These are phyloP conservation scores for Carassius carassius DNA, from an alignment of 2,113 vertebrate species.

Conservation along the genomic window DNA sequence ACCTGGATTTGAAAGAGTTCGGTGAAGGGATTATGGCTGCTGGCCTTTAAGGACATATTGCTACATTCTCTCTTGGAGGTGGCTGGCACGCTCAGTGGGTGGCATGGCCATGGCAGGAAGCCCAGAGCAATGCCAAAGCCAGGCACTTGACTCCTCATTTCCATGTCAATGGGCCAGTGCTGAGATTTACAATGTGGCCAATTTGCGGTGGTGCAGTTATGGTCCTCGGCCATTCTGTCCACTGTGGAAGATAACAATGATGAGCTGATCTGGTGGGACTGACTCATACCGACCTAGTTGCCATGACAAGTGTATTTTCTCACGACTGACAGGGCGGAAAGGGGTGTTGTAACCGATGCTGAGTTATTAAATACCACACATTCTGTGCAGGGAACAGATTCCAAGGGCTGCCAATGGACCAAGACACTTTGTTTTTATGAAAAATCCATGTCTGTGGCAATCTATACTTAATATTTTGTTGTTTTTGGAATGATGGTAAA, in stretches of 20 bases:
- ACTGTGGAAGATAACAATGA: constrained; percentile 71
- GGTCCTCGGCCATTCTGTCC: constrained; percentile 69
- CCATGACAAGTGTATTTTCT: constrained; percentile 67
- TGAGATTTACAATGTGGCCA: constrained; percentile 73
- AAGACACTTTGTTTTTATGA: constrained; percentile 44
- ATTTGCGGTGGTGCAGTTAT: constrained; percentile 80
- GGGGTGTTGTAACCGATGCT: constrained; percentile 45
- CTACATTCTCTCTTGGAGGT: constrained; percentile 71
- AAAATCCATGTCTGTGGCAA: background rate
- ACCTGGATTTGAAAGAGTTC: constrained; percentile 62
- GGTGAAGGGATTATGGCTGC: constrained; percentile 61
- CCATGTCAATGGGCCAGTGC: constrained; percentile 74
- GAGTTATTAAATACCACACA: constrained; percentile 68
- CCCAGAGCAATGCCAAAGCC: constrained; percentile 67
- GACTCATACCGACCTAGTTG: constrained; percentile 75
- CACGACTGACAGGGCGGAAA: constrained; percentile 60
- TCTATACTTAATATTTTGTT: background rate
- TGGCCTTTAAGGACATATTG: constrained; percentile 69
- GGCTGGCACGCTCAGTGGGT: constrained; percentile 76
- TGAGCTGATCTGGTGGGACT: constrained; percentile 70
- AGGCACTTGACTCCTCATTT: constrained; percentile 77
- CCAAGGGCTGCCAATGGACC: constrained; percentile 66
- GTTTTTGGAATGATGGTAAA: background rate
- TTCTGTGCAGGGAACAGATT: constrained; percentile 67
- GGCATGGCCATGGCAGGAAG: constrained; percentile 69